Conservation (phyloP, 2,888 invertebrate genomes). For the Diogma glabrata region DNA sequence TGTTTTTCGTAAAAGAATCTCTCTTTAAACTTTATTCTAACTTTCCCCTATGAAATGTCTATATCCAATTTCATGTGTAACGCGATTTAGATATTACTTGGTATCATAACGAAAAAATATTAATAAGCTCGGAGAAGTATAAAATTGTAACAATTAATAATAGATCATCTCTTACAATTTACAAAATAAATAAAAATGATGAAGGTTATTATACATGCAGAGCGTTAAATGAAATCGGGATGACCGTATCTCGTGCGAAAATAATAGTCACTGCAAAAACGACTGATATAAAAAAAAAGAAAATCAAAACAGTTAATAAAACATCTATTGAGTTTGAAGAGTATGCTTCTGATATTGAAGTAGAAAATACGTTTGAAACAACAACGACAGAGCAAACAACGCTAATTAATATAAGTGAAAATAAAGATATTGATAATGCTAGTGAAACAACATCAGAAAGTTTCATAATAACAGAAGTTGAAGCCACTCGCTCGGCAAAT, state of each 20-base stretch:
- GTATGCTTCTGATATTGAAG: conserved; percentile 25
- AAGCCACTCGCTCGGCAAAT: not conserved
- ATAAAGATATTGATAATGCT: not conserved
- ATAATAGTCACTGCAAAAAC: conserved; percentile 44
- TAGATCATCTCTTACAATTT: conserved; percentile 57
- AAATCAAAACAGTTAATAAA: conserved; percentile 31
- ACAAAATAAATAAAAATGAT: conserved; percentile 48
- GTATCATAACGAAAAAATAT: conserved; percentile 72
- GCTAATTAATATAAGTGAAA: no score
- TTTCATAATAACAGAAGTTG: not conserved
- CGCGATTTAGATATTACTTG: conserved; percentile 61
- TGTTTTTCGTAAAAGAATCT: conserved; percentile 3
- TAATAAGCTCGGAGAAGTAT: conserved; percentile 60
- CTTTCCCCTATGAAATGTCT: no score
- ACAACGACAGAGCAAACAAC: not conserved
- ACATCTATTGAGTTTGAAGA: conserved; percentile 18
- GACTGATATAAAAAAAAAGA: conserved; percentile 32
- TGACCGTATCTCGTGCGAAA: conserved; percentile 66
- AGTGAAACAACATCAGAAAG: conserved; percentile 7
- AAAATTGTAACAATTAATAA: conserved; percentile 59
- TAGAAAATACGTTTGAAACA: conserved; percentile 23
- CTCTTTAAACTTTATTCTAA: no score
- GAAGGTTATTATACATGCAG: conserved; percentile 73
- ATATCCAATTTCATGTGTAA: no score
- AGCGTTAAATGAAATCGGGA: conserved; percentile 74